Evolutionary conservation across 2,113 vertebrate genomes (phyloP), one percentile per base, ranked within the genome.

Genomic region (Capricornis sumatraensis): DNA sequence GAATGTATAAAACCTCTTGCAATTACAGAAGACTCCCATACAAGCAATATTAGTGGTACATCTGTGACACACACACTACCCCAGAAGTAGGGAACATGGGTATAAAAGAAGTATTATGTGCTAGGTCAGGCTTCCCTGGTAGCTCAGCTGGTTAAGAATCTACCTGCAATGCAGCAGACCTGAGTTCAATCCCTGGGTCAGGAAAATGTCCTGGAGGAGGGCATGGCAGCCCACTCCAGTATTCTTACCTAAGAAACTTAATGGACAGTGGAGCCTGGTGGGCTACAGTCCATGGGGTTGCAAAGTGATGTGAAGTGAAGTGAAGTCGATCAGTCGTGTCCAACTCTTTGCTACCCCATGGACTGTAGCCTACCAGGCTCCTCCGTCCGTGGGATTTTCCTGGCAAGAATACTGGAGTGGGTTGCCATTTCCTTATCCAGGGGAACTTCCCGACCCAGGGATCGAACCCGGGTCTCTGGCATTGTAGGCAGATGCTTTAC

Each of bases 381-480:
- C 2, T 11, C 57, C 4, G 4, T 58, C 57, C 4, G 2, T 58
- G 57, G 25, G 57, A 58, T 58, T 58, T 27, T 58, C 25, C 25
- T 11, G 57, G 25, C 57, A 58, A 58, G 25, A 58, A 12, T 27
- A 27, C 57, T 58, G 25, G 25, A 58, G 23, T 58, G 25, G 57
- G 23, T 58, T 58, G 57, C 57, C 57, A 27, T 58, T 27, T 58
- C 57, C 10, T 58, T 11, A 58, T 58, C 25, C 25, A 27, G 57
- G 25, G 57, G 10, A 58, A 58, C 57, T 27, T 58, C 25, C 25
- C 4, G 2, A 58, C 57, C 57, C 57, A 27, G 57, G 23, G 2
- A 58, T 58, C 0, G 1, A 58, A 27, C 57, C 57, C 10, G 0
- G 23, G 57, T 11, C 57, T 58, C 57, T 10, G 10, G 1, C 23